A percentile compares a stretch with the other conserved stretches of the same genome.
Conservation (phyloP, 2,888 invertebrate genomes). For the Oxycera nigricornis region DNA sequence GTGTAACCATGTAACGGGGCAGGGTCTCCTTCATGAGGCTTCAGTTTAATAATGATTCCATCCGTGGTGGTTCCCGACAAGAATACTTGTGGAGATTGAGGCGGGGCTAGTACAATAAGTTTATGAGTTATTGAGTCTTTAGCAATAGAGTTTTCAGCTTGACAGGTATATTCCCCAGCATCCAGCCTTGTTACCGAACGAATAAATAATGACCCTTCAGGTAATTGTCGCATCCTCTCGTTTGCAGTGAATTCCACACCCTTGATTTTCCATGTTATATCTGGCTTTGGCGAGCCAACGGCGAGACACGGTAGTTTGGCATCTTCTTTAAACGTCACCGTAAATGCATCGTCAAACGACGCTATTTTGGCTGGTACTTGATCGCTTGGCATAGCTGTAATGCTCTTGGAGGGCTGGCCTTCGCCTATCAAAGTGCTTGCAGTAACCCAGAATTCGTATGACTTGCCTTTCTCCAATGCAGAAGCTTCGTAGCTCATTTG, state of each 20-base stretch:
- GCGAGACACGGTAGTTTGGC: slow-evolving; percentile 90
- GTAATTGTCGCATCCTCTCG: slow-evolving; percentile 82
- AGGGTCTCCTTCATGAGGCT: slow-evolving; percentile 77
- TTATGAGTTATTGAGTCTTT: slow-evolving; percentile 91
- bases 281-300: slow-evolving; percentile 90
- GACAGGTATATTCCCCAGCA: slow-evolving; percentile 93
- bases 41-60: slow-evolving; percentile 75
- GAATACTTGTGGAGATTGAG: slow-evolving; percentile 77
- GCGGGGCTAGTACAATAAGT: slow-evolving; percentile 80
- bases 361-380: slow-evolving; percentile 91
- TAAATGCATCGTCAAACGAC: slow-evolving; percentile 92
- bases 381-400: slow-evolving; percentile 80
- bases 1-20: slow-evolving; percentile 93
- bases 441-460: slow-evolving; percentile 94
- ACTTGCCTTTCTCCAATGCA: slow-evolving; percentile 79
- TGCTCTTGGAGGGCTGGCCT: slow-evolving; percentile 88
- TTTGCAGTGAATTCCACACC: slow-evolving; percentile 79
- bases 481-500: slow-evolving; percentile 89
- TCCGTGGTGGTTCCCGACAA: slow-evolving; percentile 78
- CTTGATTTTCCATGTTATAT: slow-evolving; percentile 88
- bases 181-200: slow-evolving; percentile 88
- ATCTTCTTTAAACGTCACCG: slow-evolving; percentile 90
- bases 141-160: slow-evolving; percentile 90
- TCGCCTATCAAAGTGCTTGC: slow-evolving; percentile 94
- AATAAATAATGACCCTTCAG: slow-evolving; percentile 90